These are phyloP conservation scores for Epizoanthus ramosus DNA, from an alignment of 92 coral and sea anemone species.

Conservation along the genomic window DNA sequence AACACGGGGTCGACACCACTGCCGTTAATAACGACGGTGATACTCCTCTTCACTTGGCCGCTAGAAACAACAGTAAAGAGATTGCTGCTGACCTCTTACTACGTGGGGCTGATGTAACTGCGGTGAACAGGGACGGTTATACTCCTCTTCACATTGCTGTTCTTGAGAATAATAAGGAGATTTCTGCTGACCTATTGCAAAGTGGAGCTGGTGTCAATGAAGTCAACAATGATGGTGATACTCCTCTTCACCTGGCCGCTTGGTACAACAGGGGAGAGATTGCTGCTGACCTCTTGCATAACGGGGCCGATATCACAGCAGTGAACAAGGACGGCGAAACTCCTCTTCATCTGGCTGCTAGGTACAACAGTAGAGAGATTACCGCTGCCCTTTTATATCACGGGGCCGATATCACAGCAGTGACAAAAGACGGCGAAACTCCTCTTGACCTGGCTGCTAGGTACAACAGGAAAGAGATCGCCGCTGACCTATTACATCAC, in stretches of 20 bases:
- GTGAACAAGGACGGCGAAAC: not conserved
- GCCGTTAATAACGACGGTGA: not conserved
- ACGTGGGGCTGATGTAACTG: not conserved
- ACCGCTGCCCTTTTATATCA: not conserved
- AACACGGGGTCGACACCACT: not conserved
- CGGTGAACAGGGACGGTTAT: not conserved
- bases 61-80: too few species aligned
- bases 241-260: conserved; percentile 20
- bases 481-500: too few species aligned
- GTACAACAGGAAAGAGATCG: too few species aligned
- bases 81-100: too few species aligned
- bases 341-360: conserved; percentile 4
- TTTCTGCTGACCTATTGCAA: not conserved
- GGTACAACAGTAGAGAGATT: not conserved
- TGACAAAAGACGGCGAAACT: not conserved
- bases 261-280: not conserved
- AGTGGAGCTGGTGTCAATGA: not conserved
- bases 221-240: not conserved
- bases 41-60: too few species aligned
- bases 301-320: not conserved
- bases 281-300: not conserved
- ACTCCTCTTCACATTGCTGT: conserved; percentile 18
- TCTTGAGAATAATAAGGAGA: not conserved
- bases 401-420: not conserved
- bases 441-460: not conserved